phyloP scores from a whole-genome alignment of 2,888 invertebrate genomes.

The Rotaria magnacalcarata region DNA sequence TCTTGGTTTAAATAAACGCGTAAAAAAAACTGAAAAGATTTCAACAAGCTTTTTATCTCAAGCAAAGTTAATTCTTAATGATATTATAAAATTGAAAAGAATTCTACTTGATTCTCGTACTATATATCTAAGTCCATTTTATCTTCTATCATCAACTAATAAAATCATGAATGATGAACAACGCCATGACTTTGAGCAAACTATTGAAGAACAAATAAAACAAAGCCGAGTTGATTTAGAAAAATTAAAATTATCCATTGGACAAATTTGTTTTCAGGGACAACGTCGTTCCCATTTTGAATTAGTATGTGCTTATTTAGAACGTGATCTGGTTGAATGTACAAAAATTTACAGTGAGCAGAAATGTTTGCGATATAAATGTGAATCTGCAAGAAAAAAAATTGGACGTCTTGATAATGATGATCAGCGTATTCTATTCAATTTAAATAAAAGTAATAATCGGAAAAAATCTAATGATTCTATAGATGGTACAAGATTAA shows the following conservation, averaged over 20 bases:
- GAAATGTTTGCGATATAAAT: slow-evolving; percentile 25
- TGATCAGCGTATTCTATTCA: background rate
- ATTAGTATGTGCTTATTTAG: slow-evolving; percentile 22
- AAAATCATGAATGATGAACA: background rate
- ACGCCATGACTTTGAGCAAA: background rate
- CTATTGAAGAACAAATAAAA: slow-evolving; percentile 22
- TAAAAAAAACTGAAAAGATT: background rate
- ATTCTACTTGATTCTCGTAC: background rate
- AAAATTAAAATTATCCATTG: slow-evolving; percentile 21
- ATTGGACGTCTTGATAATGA: background rate
- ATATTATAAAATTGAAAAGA: background rate
- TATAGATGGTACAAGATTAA: background rate
- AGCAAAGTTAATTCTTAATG: background rate
- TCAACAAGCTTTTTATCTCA: background rate
- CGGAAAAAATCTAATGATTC: background rate
- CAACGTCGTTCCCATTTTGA: slow-evolving; percentile 25
- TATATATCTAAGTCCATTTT: background rate
- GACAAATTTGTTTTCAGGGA: slow-evolving; percentile 7
- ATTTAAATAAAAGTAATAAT: background rate
- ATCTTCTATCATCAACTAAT: background rate
- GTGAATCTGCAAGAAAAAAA: background rate
- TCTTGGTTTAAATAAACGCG: background rate
- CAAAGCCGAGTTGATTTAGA: background rate
- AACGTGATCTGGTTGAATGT: slow-evolving; percentile 13
- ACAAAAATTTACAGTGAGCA: slow-evolving; percentile 29